Evolutionary conservation across 1,140 invertebrate species (phyloP).

Genomic region (Pinna nobilis): DNA sequence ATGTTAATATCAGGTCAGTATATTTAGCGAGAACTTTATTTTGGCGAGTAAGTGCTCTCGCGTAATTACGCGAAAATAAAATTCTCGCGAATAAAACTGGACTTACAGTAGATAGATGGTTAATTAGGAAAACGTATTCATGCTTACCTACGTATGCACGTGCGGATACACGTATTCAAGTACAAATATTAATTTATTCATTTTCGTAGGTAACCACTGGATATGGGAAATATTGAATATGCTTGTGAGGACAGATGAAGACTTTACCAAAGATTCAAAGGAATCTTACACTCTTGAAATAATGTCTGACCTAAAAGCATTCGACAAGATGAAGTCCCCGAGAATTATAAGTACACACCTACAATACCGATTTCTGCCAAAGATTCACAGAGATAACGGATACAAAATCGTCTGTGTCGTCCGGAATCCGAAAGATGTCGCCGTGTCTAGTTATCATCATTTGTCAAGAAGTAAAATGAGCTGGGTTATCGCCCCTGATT

Average conservation of each 20-base stretch:
- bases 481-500: no score
- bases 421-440: conserved; percentile 50
- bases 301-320: conserved; percentile 4
- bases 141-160: no score
- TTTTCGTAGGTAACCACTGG: conserved; percentile 32
- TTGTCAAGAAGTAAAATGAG: no score
- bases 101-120: no score
- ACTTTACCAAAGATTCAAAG: conserved; percentile 25
- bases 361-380: conserved; percentile 25
- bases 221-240: conserved; percentile 27
- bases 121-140: no score
- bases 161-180: no score
- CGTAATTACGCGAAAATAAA: no score
- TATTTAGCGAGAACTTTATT: no score
- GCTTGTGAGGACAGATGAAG: conserved; percentile 22
- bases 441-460: conserved; percentile 40
- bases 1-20: no score
- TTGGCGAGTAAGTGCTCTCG: no score
- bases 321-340: conserved; percentile 26
- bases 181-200: no score
- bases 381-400: conserved; percentile 24
- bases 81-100: no score
- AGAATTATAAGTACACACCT: conserved; percentile 47
- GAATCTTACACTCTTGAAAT: conserved; percentile 39
- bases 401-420: conserved; percentile 36